phyloP scores from a whole-genome alignment of 2,888 invertebrate genomes.

The Volucella inflata region DNA sequence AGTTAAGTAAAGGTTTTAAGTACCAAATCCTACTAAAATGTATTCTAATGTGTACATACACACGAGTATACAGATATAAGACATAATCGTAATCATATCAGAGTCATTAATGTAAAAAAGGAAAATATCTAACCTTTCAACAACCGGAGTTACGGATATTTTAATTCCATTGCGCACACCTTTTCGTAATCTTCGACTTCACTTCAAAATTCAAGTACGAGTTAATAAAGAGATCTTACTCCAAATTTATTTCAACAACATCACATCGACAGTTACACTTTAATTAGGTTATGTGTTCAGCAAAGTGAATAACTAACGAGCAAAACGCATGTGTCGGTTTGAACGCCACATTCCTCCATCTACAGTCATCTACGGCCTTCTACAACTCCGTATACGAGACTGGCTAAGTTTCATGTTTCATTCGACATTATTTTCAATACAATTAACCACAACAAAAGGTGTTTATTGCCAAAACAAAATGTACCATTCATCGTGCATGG shows the following conservation, averaged over 20 bases:
- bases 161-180: too few species aligned
- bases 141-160: too few species aligned
- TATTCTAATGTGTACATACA: too few species aligned
- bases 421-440: constrained; percentile 58
- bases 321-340: not conserved
- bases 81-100: too few species aligned
- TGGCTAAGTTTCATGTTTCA: constrained; percentile 21
- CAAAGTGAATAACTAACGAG: constrained; percentile 12
- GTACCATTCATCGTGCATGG: constrained; percentile 63
- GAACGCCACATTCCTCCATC: not conserved
- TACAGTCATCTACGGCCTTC: not conserved
- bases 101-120: too few species aligned
- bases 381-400: too few species aligned
- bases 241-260: constrained; percentile 22
- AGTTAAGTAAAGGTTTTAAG: too few species aligned
- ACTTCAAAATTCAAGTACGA: not conserved
- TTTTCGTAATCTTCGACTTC: too few species aligned
- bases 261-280: constrained; percentile 36
- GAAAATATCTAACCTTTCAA: too few species aligned
- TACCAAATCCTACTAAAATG: too few species aligned
- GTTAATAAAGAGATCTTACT: constrained; percentile 4
- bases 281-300: constrained; percentile 49
- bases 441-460: constrained; percentile 69
- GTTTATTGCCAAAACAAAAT: constrained; percentile 67
- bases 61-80: too few species aligned